Base-by-base conservation (phyloP, 2,888 invertebrate species). In the Leptodirus hochenwartii region DNA sequence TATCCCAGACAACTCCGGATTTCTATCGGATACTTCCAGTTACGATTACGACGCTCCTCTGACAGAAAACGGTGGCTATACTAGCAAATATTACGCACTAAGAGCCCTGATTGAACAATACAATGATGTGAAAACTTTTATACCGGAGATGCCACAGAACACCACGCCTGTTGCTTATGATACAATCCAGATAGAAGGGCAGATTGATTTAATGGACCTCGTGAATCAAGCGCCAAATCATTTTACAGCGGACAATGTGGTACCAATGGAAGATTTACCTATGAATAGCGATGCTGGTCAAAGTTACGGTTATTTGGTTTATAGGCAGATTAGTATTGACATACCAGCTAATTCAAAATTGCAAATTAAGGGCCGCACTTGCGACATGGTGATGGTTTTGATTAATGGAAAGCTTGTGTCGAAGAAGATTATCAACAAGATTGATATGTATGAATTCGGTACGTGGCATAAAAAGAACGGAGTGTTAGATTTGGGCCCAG, bases 51-150 rank as follows among this genome's bases (percentile, higher is more conserved):
- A 91, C 50, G 81, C 90, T 1, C 91, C 91, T 0, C 56, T 93
- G 40, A 66, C 64, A 5, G 93, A 93, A 56, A 77, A 81, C 28
- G 91, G 91, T 2, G 88, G 90, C 57, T 75, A 79, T 2, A 88
- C 88, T 0, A 59, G 65, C 1, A 91, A 91, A 56, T 93, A 82
- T 51, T 63, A 61, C 35, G 64, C 61, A 3, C 64, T 84, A 29
- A 66, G 74, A 41, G 56, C 71, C n/a, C 54, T 69, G 11, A 39
- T 51, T 15, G 36, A 29, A 6, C 41, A 47, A 34, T 50, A 56
- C 32, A 52, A 51, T 33, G 37, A 39, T 20, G 37, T 52, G 4
- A 34, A 42, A 36, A 50, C 50, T 4, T 41, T 37, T 26, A 36
- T 45, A 22, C 58, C 59, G n/a, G 37, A 41, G 4, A 37, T 46